Percentiles rank a stretch among this genome's conserved stretches.
These are phyloP conservation scores for Hirtodrosophila histrioides DNA, from an alignment of 2,888 invertebrate species.

Conservation along the genomic window DNA sequence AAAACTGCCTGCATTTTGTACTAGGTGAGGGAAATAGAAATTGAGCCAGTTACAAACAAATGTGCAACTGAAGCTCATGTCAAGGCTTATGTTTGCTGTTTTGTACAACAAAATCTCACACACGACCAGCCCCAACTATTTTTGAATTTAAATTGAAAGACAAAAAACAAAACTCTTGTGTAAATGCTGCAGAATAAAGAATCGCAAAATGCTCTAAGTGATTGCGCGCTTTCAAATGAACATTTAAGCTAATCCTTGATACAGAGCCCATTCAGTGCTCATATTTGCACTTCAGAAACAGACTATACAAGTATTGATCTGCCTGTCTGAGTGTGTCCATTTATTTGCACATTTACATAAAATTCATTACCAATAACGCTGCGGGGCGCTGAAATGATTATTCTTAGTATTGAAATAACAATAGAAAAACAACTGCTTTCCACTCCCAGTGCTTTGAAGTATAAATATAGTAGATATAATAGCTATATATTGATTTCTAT, in stretches of 20 bases:
- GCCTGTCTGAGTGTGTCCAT: too few species aligned
- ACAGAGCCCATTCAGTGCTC: too few species aligned
- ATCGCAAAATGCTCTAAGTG: not conserved
- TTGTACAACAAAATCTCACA: not conserved
- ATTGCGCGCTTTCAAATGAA: not conserved
- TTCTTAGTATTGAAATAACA: too few species aligned
- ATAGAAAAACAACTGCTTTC: too few species aligned
- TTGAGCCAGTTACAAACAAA: constrained; percentile 27
- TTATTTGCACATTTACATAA: too few species aligned
- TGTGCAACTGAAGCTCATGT: constrained; percentile 12
- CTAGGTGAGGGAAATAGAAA: constrained; percentile 33
- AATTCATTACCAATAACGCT: too few species aligned
- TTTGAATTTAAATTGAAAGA: constrained; percentile 28
- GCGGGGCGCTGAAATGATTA: too few species aligned
- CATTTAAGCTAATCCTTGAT: too few species aligned
- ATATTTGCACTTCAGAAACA: too few species aligned
- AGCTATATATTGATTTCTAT: not conserved
- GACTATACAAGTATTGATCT: too few species aligned
- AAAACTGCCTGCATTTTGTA: constrained; percentile 5
- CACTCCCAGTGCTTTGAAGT: too few species aligned
- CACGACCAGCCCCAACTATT: constrained; percentile 4
- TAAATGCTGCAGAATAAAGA: not conserved
- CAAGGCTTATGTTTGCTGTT: constrained; percentile 16
- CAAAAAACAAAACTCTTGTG: not conserved
- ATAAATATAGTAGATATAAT: not conserved